phyloP scores from a whole-genome alignment of 2,113 vertebrate genomes.

The Oreamnos americanus region DNA sequence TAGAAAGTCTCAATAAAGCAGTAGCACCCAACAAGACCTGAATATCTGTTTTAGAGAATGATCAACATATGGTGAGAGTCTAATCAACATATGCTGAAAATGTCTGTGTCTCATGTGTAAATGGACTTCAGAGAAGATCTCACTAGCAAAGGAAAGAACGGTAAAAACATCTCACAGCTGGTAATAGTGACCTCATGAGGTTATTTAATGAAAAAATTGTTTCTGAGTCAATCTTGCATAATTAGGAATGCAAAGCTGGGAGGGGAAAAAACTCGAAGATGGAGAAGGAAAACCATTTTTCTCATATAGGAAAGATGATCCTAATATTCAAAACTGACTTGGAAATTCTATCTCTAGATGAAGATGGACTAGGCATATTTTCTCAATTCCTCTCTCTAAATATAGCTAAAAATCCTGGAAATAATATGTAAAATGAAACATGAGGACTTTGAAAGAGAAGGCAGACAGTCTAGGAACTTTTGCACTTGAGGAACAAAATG shows the following conservation, averaged over 20 bases:
- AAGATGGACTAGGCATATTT: not conserved
- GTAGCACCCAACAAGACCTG: not conserved
- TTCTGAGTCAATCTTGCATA: not conserved
- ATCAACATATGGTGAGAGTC: slow-evolving; percentile 30
- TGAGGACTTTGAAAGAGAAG: not conserved
- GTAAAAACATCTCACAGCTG: slow-evolving; percentile 21
- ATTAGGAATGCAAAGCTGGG: not conserved
- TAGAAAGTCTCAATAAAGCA: slow-evolving; percentile 22
- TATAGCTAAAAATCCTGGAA: not conserved
- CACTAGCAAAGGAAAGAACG: slow-evolving; percentile 13
- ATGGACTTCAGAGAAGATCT: not conserved
- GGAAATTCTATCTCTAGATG: not conserved
- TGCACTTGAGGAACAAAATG: not conserved
- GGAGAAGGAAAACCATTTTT: not conserved
- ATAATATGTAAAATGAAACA: not conserved
- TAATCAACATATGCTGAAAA: slow-evolving; percentile 37
- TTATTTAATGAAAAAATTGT: not conserved
- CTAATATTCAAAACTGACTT: not conserved
- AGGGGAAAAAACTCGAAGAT: not conserved
- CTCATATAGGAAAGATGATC: not conserved
- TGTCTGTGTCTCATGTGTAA: not conserved
- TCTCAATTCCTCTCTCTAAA: not conserved
- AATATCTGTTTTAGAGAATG: slow-evolving; percentile 37
- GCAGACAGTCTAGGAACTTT: not conserved
- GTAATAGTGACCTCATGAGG: not conserved